Percentiles rank a stretch among this genome's conserved stretches.
Evolutionary conservation across 2,797 vertebrate genomes (phyloP).

Genomic region (Aplochiton taeniatus): DNA sequence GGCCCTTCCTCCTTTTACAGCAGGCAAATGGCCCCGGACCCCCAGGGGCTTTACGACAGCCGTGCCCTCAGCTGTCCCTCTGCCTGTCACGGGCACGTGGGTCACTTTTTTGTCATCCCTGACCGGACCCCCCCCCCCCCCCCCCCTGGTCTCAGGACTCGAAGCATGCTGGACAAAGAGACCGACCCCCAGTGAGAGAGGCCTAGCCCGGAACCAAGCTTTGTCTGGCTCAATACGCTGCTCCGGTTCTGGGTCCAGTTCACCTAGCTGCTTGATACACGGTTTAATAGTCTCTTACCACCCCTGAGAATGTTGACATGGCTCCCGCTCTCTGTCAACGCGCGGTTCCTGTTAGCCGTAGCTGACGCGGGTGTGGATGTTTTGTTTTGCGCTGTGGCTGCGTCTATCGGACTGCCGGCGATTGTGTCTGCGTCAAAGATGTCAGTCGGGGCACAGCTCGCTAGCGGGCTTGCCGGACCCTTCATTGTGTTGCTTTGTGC

Average conservation of each 20-base stretch:
- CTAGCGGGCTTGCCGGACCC: conserved; percentile 33
- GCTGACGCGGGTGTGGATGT: conserved; percentile 42
- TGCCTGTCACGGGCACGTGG: background rate
- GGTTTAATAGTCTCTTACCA: no score
- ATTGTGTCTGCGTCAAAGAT: conserved; percentile 54
- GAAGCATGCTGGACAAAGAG: no score
- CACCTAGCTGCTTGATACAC: no score
- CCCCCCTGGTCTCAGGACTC: no score
- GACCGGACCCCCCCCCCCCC: no score
- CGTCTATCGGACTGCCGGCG: conserved; percentile 57
- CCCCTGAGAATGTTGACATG: background rate
- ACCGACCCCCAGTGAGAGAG: no score
- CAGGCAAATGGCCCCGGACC: conserved; percentile 8
- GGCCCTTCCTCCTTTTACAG: conserved; percentile 6
- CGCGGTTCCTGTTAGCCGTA: conserved; percentile 44
- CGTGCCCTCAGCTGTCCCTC: conserved; percentile 7
- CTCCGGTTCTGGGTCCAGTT: no score
- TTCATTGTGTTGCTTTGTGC: conserved; percentile 56
- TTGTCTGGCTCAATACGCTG: no score
- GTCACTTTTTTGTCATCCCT: background rate
- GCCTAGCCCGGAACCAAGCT: no score
- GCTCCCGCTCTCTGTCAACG: background rate
- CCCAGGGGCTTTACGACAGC: background rate
- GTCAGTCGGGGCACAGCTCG: background rate
- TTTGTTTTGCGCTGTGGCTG: conserved; percentile 30